Base-by-base conservation (phyloP, 2,113 vertebrate species). In the Aegypius monachus region DNA sequence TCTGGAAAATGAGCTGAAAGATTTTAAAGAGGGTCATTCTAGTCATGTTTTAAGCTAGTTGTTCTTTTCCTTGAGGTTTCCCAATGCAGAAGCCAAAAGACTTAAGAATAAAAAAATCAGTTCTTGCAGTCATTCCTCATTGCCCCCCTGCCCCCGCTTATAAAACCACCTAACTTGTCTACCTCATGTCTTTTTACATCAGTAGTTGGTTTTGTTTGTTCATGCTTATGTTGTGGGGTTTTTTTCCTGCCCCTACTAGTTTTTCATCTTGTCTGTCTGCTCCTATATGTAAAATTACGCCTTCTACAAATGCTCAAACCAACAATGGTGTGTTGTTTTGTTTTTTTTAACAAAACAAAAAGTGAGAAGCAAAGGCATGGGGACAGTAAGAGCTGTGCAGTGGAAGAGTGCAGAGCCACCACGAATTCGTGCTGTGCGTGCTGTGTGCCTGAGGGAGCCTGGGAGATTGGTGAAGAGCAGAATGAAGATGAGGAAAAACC, bases 391-490 rank as follows among this genome's bases (percentile, higher is more conserved):
- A 10, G 4, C 19, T 3, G 2, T 47, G 50, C 21, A 77, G 36
- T 43, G 23, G 68, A 31, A 42, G 31, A 55, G 11, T 9, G 10
- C 0, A 2, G 72, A 73, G 27, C 8, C 27, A 45, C 21, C 29
- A 11, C 21, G 31, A 20, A 67, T 27, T 10, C 0, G 0, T 45
- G 42, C 26, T 75, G 52, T 42, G 20, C 20, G 6, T 10, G 6
- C 16, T 72, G 9, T 27, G 5, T 18, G 17, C 56, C 55, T 67
- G n/a, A 63, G 56, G 55, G 85, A 45, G 43, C 43, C 50, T 81
- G 55, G 29, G 50, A 92, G 34, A 58, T 1, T 34, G 55, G 42
- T 81, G 81, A 91, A 40, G 32, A 87, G 38, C 47, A 91, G 81
- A 89, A 85, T 9, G 31, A 89, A 74, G 55, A 81, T 19, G 43